Conservation (phyloP, 2,888 invertebrate species). For the Tillus elongatus region DNA sequence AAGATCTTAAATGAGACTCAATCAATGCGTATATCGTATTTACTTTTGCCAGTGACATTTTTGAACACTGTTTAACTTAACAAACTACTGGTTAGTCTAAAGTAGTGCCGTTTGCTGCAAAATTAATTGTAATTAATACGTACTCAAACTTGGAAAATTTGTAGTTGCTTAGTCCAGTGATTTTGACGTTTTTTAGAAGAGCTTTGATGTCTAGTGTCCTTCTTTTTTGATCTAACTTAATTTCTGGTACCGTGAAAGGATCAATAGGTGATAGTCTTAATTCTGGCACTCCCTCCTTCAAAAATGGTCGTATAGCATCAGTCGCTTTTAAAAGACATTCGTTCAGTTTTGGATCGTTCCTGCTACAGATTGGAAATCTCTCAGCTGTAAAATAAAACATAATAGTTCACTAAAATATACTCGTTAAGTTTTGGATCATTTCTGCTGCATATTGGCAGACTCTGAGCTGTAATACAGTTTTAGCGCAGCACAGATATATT, state of each 20-base stretch:
- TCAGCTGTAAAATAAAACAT: conserved; percentile 30
- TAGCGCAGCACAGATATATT: no score
- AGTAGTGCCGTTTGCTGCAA: no score
- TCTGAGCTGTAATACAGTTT: conserved; percentile 36
- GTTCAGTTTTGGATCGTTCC: conserved; percentile 40
- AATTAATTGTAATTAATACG: no score
- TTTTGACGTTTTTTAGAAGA: conserved; percentile 42
- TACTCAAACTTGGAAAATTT: conserved; percentile 44
- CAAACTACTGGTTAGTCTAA: no score
- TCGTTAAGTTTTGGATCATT: conserved; percentile 41
- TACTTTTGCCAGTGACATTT: no score
- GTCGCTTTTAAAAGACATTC: conserved; percentile 40
- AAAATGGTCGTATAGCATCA: conserved; percentile 35
- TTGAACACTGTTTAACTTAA: no score
- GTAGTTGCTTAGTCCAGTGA: conserved; percentile 45
- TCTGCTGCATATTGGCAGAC: conserved; percentile 39
- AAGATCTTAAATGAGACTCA: no score
- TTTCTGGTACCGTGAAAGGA: conserved; percentile 38
- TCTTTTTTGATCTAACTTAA: conserved; percentile 38
- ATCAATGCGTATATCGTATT: no score
- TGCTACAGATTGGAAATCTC: conserved; percentile 39
- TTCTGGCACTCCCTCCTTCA: conserved; percentile 39
- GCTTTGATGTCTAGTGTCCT: conserved; percentile 40
- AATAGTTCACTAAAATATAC: conserved; percentile 36
- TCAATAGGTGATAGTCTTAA: conserved; percentile 41